Conservation (phyloP, 2,888 invertebrate genomes). For the Tinea trinotella region DNA sequence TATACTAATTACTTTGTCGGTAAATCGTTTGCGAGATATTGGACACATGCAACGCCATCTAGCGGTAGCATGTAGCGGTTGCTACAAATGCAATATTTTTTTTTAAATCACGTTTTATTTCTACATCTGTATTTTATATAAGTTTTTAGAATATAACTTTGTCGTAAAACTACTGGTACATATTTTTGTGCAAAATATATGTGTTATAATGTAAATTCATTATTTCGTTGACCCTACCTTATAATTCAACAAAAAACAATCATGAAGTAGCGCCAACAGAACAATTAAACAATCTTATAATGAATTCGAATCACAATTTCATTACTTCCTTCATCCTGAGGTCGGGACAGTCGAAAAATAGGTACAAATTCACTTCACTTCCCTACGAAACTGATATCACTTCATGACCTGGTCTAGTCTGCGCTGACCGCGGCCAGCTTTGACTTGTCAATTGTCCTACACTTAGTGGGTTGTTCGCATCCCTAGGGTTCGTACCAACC, state of each 20-base stretch:
- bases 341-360: too few relatives aligned
- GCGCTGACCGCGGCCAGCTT: conserved; percentile 56
- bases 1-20: too few relatives aligned
- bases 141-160: neutral
- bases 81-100: too few relatives aligned
- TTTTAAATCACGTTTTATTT: too few relatives aligned
- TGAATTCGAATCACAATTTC: too few relatives aligned
- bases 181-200: neutral
- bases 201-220: neutral
- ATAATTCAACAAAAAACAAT: neutral
- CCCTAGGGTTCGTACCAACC: conserved; percentile 92
- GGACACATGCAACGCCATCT: too few relatives aligned
- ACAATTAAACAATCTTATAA: too few relatives aligned
- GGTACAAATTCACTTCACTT: too few relatives aligned
- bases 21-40: too few relatives aligned
- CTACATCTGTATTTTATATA: too few relatives aligned
- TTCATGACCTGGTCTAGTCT: conserved; percentile 51
- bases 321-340: too few relatives aligned
- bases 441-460: conserved; percentile 91
- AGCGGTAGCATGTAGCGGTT: too few relatives aligned
- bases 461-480: conserved; percentile 92
- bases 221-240: neutral
- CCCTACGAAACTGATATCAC: conserved; percentile 68
- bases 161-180: neutral
- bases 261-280: neutral